Evolutionary conservation across 1,140 invertebrate species (phyloP).

Genomic region (Listronotus bonariensis): DNA sequence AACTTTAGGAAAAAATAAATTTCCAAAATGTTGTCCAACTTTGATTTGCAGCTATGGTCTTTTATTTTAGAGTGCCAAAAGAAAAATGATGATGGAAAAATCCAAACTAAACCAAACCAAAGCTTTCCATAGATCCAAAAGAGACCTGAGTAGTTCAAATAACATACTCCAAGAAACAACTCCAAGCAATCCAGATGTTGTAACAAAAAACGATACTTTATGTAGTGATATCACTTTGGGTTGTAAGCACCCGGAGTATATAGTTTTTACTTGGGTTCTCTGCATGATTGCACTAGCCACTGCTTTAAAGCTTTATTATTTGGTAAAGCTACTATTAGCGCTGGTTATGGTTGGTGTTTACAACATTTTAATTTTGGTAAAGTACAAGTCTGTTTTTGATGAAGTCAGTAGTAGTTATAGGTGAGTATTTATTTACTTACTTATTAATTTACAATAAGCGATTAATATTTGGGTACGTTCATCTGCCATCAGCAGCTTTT

Average conservation of each 20-base stretch:
- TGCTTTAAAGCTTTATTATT: constrained; percentile 89
- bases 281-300: constrained; percentile 87
- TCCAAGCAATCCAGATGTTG: not conserved
- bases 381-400: constrained; percentile 45
- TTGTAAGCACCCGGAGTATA: constrained; percentile 75
- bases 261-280: constrained; percentile 92
- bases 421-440: too few relatives aligned
- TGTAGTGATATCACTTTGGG: not conserved
- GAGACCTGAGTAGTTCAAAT: not conserved
- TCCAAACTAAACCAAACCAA: too few relatives aligned
- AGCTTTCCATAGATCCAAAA: not conserved
- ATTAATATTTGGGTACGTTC: too few relatives aligned
- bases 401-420: constrained; percentile 10
- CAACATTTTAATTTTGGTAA: constrained; percentile 68
- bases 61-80: too few relatives aligned
- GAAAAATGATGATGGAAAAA: not conserved
- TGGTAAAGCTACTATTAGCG: constrained; percentile 85
- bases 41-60: too few relatives aligned
- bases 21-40: too few relatives aligned
- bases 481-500: too few relatives aligned
- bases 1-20: too few relatives aligned
- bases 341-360: constrained; percentile 75
- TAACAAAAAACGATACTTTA: not conserved
- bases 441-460: too few relatives aligned
- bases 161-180: not conserved